Conservation (phyloP, 2,113 vertebrate genomes). For the Rhipidura dahli region DNA sequence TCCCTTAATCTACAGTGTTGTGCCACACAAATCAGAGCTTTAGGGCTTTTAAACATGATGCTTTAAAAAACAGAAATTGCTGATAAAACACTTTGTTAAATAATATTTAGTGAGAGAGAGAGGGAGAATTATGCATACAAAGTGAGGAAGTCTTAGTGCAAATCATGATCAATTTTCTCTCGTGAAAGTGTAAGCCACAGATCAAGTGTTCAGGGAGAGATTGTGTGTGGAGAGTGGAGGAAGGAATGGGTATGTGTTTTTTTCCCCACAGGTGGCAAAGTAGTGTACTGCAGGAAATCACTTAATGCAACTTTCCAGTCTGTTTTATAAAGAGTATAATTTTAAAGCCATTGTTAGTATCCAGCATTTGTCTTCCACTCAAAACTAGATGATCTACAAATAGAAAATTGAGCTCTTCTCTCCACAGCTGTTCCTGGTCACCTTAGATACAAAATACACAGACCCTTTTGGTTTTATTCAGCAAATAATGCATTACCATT, state of each 20-base stretch:
- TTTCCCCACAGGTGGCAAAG: not conserved
- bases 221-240: not conserved
- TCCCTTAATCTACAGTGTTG: not conserved
- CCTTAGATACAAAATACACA: not conserved
- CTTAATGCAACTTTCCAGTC: not conserved
- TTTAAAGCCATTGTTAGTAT: not conserved
- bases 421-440: not conserved
- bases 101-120: not conserved
- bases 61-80: not conserved
- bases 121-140: not conserved
- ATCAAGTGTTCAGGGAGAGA: not conserved
- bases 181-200: not conserved
- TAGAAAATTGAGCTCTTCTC: not conserved
- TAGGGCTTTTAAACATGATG: not conserved
- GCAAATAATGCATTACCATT: not conserved
- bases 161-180: not conserved
- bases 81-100: not conserved
- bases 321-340: not conserved
- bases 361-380: not conserved
- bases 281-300: not conserved
- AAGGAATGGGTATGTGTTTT: not conserved
- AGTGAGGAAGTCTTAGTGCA: not conserved
- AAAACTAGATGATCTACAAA: not conserved
- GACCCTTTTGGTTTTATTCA: not conserved
- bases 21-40: not conserved